Conservation (phyloP, 2,113 vertebrate species). For the Sinocyclocheilus grahami region DNA sequence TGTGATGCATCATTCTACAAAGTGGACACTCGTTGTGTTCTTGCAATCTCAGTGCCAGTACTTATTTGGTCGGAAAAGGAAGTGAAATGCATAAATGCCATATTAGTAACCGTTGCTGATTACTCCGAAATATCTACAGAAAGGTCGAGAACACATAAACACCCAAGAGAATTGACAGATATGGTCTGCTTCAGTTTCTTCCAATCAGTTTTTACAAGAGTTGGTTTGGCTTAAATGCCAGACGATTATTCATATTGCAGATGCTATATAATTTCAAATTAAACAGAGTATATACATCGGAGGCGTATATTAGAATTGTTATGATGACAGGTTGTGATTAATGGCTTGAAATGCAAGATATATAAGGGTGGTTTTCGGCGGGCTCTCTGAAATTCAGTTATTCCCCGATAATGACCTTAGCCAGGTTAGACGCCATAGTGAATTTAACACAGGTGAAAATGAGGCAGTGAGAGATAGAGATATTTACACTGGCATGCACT, state of each 20-base stretch:
- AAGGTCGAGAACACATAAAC: background rate
- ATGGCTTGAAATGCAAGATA: background rate
- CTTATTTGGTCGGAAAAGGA: background rate
- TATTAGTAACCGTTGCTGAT: background rate
- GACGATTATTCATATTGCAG: background rate
- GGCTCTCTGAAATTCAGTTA: no score
- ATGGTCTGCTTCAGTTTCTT: background rate
- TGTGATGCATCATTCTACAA: background rate
- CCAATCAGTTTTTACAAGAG: background rate
- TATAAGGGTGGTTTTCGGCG: no score
- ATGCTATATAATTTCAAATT: no score
- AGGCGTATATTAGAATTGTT: background rate
- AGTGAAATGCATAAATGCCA: background rate
- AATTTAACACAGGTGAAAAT: no score
- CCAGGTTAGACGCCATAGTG: no score
- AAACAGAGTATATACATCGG: no score
- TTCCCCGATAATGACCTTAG: no score
- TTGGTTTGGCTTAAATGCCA: background rate
- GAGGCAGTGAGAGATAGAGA: no score
- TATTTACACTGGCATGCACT: no score
- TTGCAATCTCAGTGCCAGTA: background rate
- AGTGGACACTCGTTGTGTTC: constrained; percentile 16
- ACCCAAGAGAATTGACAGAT: background rate
- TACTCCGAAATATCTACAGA: background rate
- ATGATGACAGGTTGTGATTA: background rate